phyloP scores from a whole-genome alignment of 2,797 vertebrate genomes.

The Pempheris klunzingeri region DNA sequence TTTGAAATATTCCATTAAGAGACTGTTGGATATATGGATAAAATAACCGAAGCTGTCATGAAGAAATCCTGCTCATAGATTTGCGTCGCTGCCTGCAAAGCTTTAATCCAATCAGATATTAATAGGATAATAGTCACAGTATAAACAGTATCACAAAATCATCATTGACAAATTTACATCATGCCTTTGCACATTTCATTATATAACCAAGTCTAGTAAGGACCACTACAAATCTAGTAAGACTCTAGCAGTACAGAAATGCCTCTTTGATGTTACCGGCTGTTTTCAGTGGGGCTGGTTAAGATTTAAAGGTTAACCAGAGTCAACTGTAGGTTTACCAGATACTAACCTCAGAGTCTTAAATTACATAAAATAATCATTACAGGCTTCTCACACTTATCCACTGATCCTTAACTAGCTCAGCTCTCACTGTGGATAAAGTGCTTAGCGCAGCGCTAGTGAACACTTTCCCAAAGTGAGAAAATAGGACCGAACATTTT shows the following conservation, averaged over 20 bases:
- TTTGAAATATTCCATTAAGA: neutral
- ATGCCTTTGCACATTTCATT: neutral
- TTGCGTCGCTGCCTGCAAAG: constrained; percentile 13
- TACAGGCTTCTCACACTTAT: neutral
- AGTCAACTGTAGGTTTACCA: neutral
- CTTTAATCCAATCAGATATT: constrained; percentile 7
- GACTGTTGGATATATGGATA: neutral
- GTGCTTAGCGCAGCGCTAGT: neutral
- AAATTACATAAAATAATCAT: neutral
- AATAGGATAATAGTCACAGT: constrained; percentile 29
- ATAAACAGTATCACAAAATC: constrained; percentile 16
- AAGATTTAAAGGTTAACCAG: neutral
- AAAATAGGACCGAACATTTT: no score
- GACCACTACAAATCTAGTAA: neutral
- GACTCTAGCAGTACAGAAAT: neutral
- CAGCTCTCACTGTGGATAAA: neutral
- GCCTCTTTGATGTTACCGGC: neutral
- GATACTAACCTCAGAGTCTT: neutral
- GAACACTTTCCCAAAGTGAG: no score
- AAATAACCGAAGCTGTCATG: neutral
- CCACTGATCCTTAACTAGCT: neutral
- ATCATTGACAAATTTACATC: no score
- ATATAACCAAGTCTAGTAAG: neutral
- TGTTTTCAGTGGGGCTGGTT: neutral
- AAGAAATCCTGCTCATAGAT: constrained; percentile 2